Base-by-base conservation (phyloP, 2,797 vertebrate species). In the Enteromius thamalakanensis region DNA sequence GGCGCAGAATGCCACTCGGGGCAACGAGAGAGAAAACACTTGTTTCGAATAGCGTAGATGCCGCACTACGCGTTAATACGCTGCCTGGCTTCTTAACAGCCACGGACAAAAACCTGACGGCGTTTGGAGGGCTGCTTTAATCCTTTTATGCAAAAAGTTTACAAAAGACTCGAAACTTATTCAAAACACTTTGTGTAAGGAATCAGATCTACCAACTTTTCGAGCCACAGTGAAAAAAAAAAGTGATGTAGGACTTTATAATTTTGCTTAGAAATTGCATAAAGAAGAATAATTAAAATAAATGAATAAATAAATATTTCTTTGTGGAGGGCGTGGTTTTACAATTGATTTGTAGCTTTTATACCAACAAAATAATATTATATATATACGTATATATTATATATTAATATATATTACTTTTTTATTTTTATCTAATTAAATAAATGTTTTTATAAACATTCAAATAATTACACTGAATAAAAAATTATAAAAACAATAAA, bases 1-100 rank as follows among this genome's bases (percentile, higher is more conserved):
- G 93, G 90, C 93, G 85, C 85, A 92, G 91, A 93, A 93, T 86
- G 91, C 91, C 84, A 88, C 87, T 90, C 91, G 87, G 93, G 93
- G 93, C 92, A 93, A 90, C 87, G 78, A 79, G 78, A 79, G 47
- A 89, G 87, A 86, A 91, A 87, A 92, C 85, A 92, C 90, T 90
- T 90, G 86, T 82, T 92, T 88, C 90, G 89, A 91, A 93, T 92
- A 91, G 91, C 88, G 88, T 58, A 92, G 92, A 93, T 93, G 91
- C 92, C 92, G 92, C 93, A 94, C 91, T 91, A 93, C 92, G 91
- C 89, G 85, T 89, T 89, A 91, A 94, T 86, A 90, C 86, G 89
- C 86, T 75, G 85, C 85, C 90, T 90, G 90, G 92, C 91, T 91
- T 93, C 90, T 91, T 92, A 81, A 84, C 68, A 21, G 79, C 37